Evolutionary conservation across 2,888 invertebrate species (phyloP).

Genomic region (Drosophila monieri): DNA sequence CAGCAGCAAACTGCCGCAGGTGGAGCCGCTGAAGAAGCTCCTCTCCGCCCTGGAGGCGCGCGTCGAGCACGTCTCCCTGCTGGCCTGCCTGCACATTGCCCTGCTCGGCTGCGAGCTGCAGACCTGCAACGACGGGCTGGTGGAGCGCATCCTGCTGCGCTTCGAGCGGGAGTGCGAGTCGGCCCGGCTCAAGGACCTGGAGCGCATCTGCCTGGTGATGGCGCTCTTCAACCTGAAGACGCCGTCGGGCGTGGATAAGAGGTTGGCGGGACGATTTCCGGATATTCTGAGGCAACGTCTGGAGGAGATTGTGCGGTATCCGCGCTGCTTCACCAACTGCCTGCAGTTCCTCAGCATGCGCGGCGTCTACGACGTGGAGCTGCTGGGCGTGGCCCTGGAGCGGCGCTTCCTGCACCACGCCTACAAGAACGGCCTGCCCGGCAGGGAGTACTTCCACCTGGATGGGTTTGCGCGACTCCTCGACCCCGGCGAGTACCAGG

Average conservation of each 20-base stretch:
- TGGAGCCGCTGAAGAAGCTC: constrained; percentile 84
- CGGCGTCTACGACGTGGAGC: constrained; percentile 86
- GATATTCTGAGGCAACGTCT: constrained; percentile 85
- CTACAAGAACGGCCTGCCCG: constrained; percentile 85
- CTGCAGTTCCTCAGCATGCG: constrained; percentile 86
- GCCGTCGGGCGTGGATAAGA: constrained; percentile 84
- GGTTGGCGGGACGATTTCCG: constrained; percentile 84
- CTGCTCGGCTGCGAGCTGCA: constrained; percentile 86
- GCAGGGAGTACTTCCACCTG: constrained; percentile 87
- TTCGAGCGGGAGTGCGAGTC: constrained; percentile 84
- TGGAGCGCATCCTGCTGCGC: constrained; percentile 85
- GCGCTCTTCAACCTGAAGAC: constrained; percentile 87
- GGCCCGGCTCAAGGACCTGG: constrained; percentile 90
- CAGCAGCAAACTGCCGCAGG: constrained; percentile 84
- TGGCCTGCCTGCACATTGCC: constrained; percentile 88
- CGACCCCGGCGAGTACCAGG: constrained; percentile 80
- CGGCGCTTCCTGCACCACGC: constrained; percentile 86
- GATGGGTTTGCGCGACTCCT: constrained; percentile 85
- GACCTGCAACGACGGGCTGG: constrained; percentile 84
- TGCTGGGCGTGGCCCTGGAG: constrained; percentile 86
- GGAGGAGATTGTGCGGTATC: constrained; percentile 86
- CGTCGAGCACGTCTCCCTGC: constrained; percentile 86
- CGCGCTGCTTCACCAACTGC: constrained; percentile 86
- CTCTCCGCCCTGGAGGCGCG: constrained; percentile 85
- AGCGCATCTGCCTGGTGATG: constrained; percentile 87